A percentile compares a stretch with the other conserved stretches of the same genome.
Evolutionary conservation across 1,140 invertebrate species (phyloP).

Genomic region (Cecropterus lyciades): DNA sequence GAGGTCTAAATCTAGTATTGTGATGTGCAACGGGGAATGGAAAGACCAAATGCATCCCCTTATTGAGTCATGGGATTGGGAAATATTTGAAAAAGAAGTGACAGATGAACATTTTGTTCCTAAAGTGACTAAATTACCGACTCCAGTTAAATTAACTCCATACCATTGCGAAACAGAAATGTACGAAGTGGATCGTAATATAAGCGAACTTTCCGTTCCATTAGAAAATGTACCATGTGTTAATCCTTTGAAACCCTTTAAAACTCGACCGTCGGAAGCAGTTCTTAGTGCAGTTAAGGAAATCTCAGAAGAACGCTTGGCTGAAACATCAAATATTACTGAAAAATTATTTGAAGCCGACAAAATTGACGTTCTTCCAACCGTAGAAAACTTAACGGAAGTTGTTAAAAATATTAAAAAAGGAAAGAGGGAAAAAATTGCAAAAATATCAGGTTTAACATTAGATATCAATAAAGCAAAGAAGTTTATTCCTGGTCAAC

Average conservation of each 20-base stretch:
- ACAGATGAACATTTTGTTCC: slow-evolving; percentile 59
- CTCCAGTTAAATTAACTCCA: slow-evolving; percentile 81
- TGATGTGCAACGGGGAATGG: slow-evolving; percentile 84
- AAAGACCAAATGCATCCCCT: slow-evolving; percentile 85
- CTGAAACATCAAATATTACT: slow-evolving; percentile 85
- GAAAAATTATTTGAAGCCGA: slow-evolving; percentile 84
- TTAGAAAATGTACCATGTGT: slow-evolving; percentile 87
- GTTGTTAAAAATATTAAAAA: slow-evolving; percentile 86
- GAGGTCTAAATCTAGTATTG: slow-evolving; percentile 78
- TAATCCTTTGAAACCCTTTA: slow-evolving; percentile 85
- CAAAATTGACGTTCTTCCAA: slow-evolving; percentile 85
- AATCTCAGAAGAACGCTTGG: slow-evolving; percentile 83
- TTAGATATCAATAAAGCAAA: slow-evolving; percentile 87
- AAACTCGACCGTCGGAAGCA: slow-evolving; percentile 79
- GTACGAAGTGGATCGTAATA: slow-evolving; percentile 70
- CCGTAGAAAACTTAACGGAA: slow-evolving; percentile 86
- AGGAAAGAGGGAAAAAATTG: slow-evolving; percentile 85
- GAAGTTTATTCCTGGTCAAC: slow-evolving; percentile 88
- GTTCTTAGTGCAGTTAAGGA: slow-evolving; percentile 81
- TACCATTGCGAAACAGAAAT: slow-evolving; percentile 79
- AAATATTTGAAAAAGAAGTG: slow-evolving; percentile 85
- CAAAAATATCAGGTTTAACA: slow-evolving; percentile 87
- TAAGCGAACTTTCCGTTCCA: slow-evolving; percentile 84
- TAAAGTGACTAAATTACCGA: slow-evolving; percentile 80
- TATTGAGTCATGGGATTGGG: slow-evolving; percentile 87